phyloP scores from a whole-genome alignment of 2,113 vertebrate genomes.

The Dolichallabes microphthalmus region DNA sequence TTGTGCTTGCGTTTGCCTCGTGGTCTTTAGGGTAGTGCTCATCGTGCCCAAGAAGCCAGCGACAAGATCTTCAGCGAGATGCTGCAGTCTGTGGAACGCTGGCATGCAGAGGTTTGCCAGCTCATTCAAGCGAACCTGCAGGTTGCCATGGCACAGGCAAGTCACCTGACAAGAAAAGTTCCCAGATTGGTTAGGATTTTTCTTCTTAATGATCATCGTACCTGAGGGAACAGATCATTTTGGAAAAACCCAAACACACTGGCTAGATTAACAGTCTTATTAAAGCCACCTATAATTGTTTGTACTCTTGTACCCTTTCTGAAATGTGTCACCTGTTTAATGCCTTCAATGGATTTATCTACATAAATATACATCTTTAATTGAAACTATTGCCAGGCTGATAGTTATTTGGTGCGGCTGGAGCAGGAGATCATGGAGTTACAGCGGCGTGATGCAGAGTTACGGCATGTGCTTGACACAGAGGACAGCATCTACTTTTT shows the following conservation, averaged over 20 bases:
- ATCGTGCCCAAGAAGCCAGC: conserved; percentile 69
- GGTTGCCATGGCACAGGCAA: conserved; percentile 65
- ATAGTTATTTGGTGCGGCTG: conserved; percentile 72
- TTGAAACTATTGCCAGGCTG: conserved; percentile 56
- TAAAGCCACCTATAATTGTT: too few relatives aligned
- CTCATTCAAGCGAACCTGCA: conserved; percentile 75
- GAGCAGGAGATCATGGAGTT: conserved; percentile 76
- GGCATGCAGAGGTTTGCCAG: conserved; percentile 73
- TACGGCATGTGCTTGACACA: conserved; percentile 72
- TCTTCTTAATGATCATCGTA: not conserved
- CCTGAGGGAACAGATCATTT: not conserved
- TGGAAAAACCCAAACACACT: not conserved
- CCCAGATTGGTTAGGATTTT: not conserved
- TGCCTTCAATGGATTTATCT: not conserved
- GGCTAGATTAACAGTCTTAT: not conserved
- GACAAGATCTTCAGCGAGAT: conserved; percentile 77
- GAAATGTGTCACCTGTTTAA: not conserved
- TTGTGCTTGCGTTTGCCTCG: conserved; percentile 6
- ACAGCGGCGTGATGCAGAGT: conserved; percentile 69
- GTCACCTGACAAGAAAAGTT: not conserved
- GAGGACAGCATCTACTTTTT: conserved; percentile 79
- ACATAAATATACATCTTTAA: not conserved
- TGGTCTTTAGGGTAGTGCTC: conserved; percentile 64
- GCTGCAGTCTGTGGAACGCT: conserved; percentile 74
- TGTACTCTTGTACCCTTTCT: not conserved